Percentiles rank a stretch among this genome's conserved stretches.
Conservation (phyloP, 2,888 invertebrate genomes). For the Venusia cambrica region DNA sequence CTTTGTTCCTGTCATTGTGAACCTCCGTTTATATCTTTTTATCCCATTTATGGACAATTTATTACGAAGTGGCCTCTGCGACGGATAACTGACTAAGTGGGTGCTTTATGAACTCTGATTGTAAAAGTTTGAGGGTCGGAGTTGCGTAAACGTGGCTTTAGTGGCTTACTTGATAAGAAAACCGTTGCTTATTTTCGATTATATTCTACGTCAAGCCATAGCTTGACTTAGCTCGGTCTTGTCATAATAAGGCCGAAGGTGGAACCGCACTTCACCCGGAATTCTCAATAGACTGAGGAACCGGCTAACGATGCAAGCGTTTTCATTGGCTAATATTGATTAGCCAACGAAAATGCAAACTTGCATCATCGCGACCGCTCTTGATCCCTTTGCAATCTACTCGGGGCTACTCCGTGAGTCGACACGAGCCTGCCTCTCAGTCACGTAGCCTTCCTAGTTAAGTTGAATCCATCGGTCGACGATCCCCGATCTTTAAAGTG, state of each 20-base stretch:
- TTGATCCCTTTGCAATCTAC: slow-evolving; percentile 42
- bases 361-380: slow-evolving; percentile 37
- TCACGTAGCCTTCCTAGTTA: slow-evolving; percentile 45
- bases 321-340: slow-evolving; percentile 18
- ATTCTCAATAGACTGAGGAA: too few species aligned
- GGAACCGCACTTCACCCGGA: too few species aligned
- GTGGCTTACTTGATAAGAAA: too few species aligned
- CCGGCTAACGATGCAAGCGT: too few species aligned
- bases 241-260: too few species aligned
- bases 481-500: slow-evolving; percentile 24
- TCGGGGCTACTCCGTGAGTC: too few species aligned
- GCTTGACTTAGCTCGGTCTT: too few species aligned
- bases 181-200: too few species aligned
- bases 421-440: slow-evolving; percentile 43
- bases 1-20: slow-evolving; percentile 49
- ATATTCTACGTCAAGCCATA: too few species aligned
- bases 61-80: slow-evolving; percentile 41
- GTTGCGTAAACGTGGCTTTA: not conserved
- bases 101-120: slow-evolving; percentile 38
- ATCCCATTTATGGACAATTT: slow-evolving; percentile 53
- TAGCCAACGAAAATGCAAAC: slow-evolving; percentile 41
- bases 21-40: slow-evolving; percentile 41
- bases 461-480: slow-evolving; percentile 33
- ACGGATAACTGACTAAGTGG: slow-evolving; percentile 36
- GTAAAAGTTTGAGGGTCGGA: slow-evolving; percentile 20